These are phyloP conservation scores for Pantherophis guttatus DNA, from an alignment of 2,113 vertebrate genomes.

Conservation along the genomic window DNA sequence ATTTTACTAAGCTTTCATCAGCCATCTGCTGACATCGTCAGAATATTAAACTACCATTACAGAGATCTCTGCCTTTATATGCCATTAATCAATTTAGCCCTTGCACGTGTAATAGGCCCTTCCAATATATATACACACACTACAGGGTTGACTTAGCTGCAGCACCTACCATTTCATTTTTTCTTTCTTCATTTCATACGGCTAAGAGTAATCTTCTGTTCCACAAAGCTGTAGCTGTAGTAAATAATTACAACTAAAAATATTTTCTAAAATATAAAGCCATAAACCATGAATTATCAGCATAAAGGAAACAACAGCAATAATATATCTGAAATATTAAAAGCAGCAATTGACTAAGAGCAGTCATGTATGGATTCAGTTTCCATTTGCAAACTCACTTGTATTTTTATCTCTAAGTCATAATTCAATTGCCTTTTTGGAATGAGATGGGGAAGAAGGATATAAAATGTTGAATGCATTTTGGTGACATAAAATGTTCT, in stretches of 20 bases:
- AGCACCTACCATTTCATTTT: too few relatives aligned
- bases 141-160: too few relatives aligned
- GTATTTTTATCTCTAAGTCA: neutral
- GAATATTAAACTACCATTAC: too few relatives aligned
- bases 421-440: neutral
- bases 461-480: neutral
- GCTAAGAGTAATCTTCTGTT: neutral
- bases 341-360: neutral
- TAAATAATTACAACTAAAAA: neutral
- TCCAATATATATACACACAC: too few relatives aligned
- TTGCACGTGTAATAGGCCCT: too few relatives aligned
- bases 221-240: neutral
- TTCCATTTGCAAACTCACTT: neutral
- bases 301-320: neutral
- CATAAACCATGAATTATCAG: neutral
- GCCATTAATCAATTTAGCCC: too few relatives aligned
- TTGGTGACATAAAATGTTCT: neutral
- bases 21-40: too few relatives aligned
- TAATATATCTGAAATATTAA: neutral
- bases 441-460: neutral
- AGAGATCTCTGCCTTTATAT: too few relatives aligned
- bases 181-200: too few relatives aligned
- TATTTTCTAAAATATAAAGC: neutral
- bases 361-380: neutral
- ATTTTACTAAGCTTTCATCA: too few relatives aligned